Conservation (phyloP, 2,888 invertebrate species). For the Ormyrus thymus region DNA sequence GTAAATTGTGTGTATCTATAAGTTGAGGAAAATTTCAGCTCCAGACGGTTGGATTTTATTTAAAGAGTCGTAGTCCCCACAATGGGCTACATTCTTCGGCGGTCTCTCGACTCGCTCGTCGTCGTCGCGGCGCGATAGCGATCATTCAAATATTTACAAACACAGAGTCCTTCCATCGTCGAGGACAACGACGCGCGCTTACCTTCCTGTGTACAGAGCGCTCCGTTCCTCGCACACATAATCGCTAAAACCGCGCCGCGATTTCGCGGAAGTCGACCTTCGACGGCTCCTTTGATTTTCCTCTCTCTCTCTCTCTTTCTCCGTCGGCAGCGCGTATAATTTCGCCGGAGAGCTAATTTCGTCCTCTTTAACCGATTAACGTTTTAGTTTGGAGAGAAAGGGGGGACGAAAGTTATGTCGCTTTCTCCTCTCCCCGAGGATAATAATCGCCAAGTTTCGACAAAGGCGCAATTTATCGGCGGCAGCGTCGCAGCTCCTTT, state of each 20-base stretch:
- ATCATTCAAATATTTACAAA: conserved; percentile 44
- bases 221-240: too few species aligned
- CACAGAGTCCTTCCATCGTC: conserved; percentile 18
- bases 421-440: conserved; percentile 26
- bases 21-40: neutral
- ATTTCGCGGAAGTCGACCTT: conserved; percentile 42
- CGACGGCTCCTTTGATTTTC: conserved; percentile 30
- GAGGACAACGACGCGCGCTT: conserved; percentile 14
- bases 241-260: neutral
- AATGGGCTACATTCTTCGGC: conserved; percentile 27
- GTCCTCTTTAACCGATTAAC: too few species aligned
- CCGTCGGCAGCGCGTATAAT: neutral
- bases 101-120: neutral
- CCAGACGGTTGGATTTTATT: neutral
- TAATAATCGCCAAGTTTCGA: conserved; percentile 54
- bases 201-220: too few species aligned
- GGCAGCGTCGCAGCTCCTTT: conserved; percentile 37
- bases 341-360: too few species aligned
- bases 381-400: too few species aligned
- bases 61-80: neutral
- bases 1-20: neutral
- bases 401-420: conserved; percentile 22
- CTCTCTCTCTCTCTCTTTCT: neutral
- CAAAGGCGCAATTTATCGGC: conserved; percentile 50
- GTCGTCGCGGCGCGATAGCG: conserved; percentile 10